Base-by-base conservation (phyloP, 2,113 vertebrate genomes). In the Nothobranchius furzeri region DNA sequence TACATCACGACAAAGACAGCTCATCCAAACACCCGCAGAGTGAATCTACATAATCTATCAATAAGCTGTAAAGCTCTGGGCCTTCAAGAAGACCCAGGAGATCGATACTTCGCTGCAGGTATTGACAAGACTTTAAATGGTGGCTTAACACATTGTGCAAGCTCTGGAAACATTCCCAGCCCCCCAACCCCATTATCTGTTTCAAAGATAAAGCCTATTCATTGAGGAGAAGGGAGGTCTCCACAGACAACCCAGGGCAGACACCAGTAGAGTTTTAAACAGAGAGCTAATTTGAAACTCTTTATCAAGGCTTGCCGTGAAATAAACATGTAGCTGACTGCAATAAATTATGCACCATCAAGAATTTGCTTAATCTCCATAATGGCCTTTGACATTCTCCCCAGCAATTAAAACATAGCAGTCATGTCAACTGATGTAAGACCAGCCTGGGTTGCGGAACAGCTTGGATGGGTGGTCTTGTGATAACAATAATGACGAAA, bases 91-190 rank as follows among this genome's bases (percentile, higher is more conserved):
- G 74, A 70, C 71, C 54, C 54, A 12, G 56, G 61, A 63, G 69
- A 85, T 91, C 87, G 35, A 87, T 90, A 77, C 68, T 51, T 75
- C 0, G 43, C 83, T 82, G 73, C 75, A 82, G 67, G 76, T 83
- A 90, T 90, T 67, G 87, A 87, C 87, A 79, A 60, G 62, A 68
- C 81, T 91, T 90, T 86, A 85, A 91, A 90, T 82, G 87, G 81
- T 77, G 78, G 78, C 84, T 87, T 84, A 84, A 81, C 72, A 81
- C 83, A 79, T 85, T 72, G 74, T 77, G 76, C 73, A 85, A 85
- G 85, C 74, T 80, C 66, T 72, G 61, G 78, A 83, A 85, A 75
- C 73, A 81, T 80, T 77, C 65, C 72, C 40, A 30, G 30, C 30
- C 52, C 50, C 45, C 54, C 55, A 77, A 77, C 50, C 47, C 54